Conservation (phyloP, 2,888 invertebrate species). For the Epinotia brunnichana region DNA sequence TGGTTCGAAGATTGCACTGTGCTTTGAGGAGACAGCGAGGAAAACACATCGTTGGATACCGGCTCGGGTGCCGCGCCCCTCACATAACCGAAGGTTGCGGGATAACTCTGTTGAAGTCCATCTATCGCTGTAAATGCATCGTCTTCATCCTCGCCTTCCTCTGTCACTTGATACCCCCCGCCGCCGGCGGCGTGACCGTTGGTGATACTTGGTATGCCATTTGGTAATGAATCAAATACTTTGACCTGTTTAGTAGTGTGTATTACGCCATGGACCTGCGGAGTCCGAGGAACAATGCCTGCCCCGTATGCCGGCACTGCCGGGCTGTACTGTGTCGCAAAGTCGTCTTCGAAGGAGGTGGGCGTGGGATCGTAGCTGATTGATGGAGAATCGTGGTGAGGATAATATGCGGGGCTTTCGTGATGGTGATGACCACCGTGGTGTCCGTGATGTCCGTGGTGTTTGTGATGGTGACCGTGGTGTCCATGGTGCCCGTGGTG, state of each 20-base stretch:
- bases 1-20: constrained; percentile 55
- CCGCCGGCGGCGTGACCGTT: constrained; percentile 46
- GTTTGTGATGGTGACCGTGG: constrained; percentile 40
- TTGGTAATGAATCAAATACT: constrained; percentile 72
- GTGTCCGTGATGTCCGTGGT: constrained; percentile 46
- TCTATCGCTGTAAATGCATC: constrained; percentile 68
- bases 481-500: constrained; percentile 51
- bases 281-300: constrained; percentile 55
- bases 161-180: constrained; percentile 75
- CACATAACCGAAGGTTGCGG: constrained; percentile 67
- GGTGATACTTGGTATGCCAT: constrained; percentile 55
- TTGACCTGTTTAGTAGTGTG: constrained; percentile 78
- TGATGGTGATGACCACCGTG: constrained; percentile 59
- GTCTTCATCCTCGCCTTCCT: constrained; percentile 70
- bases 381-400: constrained; percentile 60
- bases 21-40: constrained; percentile 60
- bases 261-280: constrained; percentile 60
- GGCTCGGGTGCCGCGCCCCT: constrained; percentile 61
- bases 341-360: constrained; percentile 66
- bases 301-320: constrained; percentile 58
- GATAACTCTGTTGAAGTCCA: constrained; percentile 66
- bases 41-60: constrained; percentile 60
- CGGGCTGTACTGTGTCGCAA: constrained; percentile 59
- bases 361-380: constrained; percentile 51
- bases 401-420: constrained; percentile 50